Percentiles rank a stretch among this genome's conserved stretches.
Evolutionary conservation across 2,888 invertebrate genomes (phyloP).

Genomic region (Arenicola marina): DNA sequence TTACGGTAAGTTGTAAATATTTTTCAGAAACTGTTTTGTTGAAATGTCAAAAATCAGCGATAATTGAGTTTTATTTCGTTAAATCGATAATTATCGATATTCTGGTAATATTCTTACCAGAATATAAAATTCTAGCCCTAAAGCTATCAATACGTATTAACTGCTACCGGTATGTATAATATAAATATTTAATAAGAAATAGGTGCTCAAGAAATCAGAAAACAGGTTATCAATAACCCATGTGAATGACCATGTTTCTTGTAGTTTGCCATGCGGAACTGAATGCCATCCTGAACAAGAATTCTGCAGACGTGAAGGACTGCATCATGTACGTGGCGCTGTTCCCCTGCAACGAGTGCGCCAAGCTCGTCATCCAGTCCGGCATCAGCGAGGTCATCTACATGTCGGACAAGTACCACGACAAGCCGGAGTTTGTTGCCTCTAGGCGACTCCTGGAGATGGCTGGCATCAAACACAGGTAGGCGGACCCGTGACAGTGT

Average conservation of each 20-base stretch:
- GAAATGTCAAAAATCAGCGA: neutral
- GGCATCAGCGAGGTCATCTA: conserved; percentile 76
- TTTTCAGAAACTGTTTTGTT: neutral
- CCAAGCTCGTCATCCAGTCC: conserved; percentile 93
- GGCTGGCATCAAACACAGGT: conserved; percentile 71
- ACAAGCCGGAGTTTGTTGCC: conserved; percentile 73
- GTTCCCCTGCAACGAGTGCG: conserved; percentile 98
- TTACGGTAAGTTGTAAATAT: conserved; percentile 71
- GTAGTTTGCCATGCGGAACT: conserved; percentile 97
- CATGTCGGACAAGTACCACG: conserved; percentile 79
- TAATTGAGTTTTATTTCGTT: neutral
- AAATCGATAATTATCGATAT: neutral
- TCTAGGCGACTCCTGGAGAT: conserved; percentile 82
- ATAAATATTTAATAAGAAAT: no score
- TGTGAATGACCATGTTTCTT: no score
- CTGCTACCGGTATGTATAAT: no score
- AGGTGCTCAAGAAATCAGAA: no score
- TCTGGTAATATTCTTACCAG: no score
- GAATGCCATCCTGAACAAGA: conserved; percentile 94
- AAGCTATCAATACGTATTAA: no score
- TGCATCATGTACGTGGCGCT: conserved; percentile 86
- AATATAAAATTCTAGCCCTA: no score
- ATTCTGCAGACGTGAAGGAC: conserved; percentile 74
- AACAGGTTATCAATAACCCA: no score
- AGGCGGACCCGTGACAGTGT: neutral